Base-by-base conservation (phyloP, 2,888 invertebrate genomes). In the Chrysolina americana region DNA sequence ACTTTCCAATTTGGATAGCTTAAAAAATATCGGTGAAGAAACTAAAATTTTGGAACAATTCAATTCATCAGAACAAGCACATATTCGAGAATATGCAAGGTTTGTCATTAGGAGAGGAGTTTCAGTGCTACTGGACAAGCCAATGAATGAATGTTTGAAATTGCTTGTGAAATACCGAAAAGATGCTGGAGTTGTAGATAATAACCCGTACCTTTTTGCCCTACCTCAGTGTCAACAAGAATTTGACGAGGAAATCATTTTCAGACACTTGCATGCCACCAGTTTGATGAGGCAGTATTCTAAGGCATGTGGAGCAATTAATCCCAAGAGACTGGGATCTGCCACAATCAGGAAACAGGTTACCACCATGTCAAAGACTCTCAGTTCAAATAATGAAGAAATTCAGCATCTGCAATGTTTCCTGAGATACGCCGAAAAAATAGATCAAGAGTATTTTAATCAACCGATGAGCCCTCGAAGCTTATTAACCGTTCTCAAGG, bases 201-300 rank as follows among this genome's bases (percentile, higher is more conserved):
- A 59, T 10, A 62, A 62, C 9, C 62, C 62, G 9, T 62, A 62
- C 13, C 11, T 21, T 23, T 56, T 56, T 56, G 56, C 10, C 3
- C 11, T 56, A 19, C 56, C 56, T 3, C 56, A 56, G n/a, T 8
- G 15, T n/a, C 17, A 21, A 21, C 8, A 48, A 3, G 28, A 28
- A 28, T 28, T 2, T 48, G 50, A 66, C 10, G 23, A 15, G 17
- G 9, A 56, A 11, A 23, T 19, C 17, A 17, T 19, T 21, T 56
- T 13, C 56, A 56, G 56, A 48, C 28, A 66, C 50, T 19, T 50
- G 10, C 17, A n/a, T 44, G 47, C 50, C 8, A 13, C 8, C 8
- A 48, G 6, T 44, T 44, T 66, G 23, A 66, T 66, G 17, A 47
- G 66, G 36, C 15, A 66, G 50, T 66, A 48, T 19, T 66, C 66